A percentile compares a stretch with the other conserved stretches of the same genome.
These are phyloP conservation scores for Tenebrosternarchus preto DNA, from an alignment of 2,113 vertebrate species.

Conservation along the genomic window DNA sequence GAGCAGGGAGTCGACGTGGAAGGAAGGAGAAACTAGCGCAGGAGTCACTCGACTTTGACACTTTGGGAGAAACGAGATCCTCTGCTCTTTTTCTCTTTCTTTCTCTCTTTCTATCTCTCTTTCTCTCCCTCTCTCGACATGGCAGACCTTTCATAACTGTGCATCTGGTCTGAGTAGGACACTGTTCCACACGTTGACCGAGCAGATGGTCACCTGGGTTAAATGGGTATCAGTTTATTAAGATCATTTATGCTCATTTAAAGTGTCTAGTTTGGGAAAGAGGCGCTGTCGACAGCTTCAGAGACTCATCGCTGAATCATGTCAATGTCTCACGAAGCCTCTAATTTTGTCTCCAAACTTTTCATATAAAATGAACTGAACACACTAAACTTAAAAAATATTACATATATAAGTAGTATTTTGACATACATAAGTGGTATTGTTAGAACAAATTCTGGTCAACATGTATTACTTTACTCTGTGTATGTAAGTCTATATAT, in stretches of 20 bases:
- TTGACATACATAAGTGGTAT: no score
- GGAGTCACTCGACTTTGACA: slow-evolving; percentile 52
- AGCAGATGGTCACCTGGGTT: slow-evolving; percentile 75
- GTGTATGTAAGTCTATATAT: no score
- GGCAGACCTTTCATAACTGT: slow-evolving; percentile 46
- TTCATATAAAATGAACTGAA: no score
- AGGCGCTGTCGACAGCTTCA: no score
- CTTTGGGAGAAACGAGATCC: slow-evolving; percentile 49
- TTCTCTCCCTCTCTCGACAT: slow-evolving; percentile 36
- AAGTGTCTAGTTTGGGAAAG: slow-evolving; percentile 46
- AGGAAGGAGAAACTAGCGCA: slow-evolving; percentile 40
- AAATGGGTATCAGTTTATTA: slow-evolving; percentile 68
- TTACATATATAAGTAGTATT: no score
- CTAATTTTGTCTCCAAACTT: no score
- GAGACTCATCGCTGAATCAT: background rate
- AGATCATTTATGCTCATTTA: slow-evolving; percentile 71
- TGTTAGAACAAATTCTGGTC: no score
- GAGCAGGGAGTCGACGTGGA: slow-evolving; percentile 47
- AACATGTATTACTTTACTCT: no score
- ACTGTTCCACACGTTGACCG: slow-evolving; percentile 45
- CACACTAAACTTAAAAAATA: no score
- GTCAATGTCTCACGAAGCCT: background rate
- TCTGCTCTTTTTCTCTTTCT: slow-evolving; percentile 27
- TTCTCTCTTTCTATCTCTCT: slow-evolving; percentile 41
- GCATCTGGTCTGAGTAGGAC: slow-evolving; percentile 19